Evolutionary conservation across 2,888 invertebrate genomes (phyloP).

Genomic region (Alentia gelatinosa): DNA sequence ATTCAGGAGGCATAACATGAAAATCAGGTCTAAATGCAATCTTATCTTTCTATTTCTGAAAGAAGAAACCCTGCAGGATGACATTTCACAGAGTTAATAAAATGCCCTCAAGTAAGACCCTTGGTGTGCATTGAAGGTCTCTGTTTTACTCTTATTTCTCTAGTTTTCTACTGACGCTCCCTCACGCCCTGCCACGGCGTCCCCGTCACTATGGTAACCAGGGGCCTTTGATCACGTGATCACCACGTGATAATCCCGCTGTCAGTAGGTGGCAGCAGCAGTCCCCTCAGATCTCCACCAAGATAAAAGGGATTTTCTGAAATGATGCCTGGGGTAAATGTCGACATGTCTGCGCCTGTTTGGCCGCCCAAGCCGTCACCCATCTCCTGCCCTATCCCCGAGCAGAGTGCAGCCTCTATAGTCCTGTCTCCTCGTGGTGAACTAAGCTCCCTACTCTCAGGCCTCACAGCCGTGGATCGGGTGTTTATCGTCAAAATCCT

Average conservation of each 20-base stretch:
- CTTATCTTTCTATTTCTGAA: neutral
- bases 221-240: constrained; percentile 35
- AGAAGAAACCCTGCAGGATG: neutral
- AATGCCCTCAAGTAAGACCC: no score
- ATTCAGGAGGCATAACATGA: no score
- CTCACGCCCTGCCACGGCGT: neutral
- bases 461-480: no score
- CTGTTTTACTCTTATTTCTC: neutral
- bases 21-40: neutral
- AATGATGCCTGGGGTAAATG: neutral
- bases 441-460: no score
- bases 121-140: no score
- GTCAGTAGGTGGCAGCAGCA: neutral
- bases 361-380: neutral
- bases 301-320: neutral
- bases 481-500: no score
- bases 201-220: neutral
- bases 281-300: neutral
- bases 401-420: no score
- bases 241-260: constrained; percentile 11
- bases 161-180: neutral
- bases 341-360: neutral
- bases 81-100: neutral
- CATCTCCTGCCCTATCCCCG: neutral
- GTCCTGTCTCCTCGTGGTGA: no score